Base-by-base conservation (phyloP, 2,797 vertebrate genomes). In the Myripristis jacobus region DNA sequence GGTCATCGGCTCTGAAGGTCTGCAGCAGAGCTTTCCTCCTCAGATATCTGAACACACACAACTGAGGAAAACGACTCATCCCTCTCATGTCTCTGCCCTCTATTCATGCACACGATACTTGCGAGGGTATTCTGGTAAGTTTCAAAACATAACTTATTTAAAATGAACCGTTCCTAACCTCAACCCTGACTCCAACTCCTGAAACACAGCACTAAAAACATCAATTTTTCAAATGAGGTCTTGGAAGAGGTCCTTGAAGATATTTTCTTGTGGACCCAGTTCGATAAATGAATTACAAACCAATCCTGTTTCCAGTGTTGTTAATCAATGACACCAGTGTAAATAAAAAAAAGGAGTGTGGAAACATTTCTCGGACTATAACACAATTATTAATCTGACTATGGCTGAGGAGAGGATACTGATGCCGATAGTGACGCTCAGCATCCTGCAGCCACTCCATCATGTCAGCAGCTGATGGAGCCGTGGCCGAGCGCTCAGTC, bases 371-470 rank as follows among this genome's bases (percentile, higher is more conserved):
- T 9, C 3, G 0, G 1, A 31, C 44, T 6, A 8, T 2, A 46
- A 47, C 0, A 0, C 16, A 60, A 53, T 64, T 46, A 1, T 22
- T 9, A 54, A n/a, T 0, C 5, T 1, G 46, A 0, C 43, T 11
- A 0, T 0, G 4, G 63, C 43, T 13, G 43, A 7, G 8, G 38
- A 41, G 54, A 95, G 94, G 96, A 98, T 98, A 97, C 93, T 95
- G 92, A 4, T 70, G 88, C 51, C 94, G 91, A 76, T 96, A 98
- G 89, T 92, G 87, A n/a, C 90, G 91, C 44, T 96, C 95, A 0
- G 95, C 92, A 18, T 98, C 95, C 75, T 95, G 96, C 74, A 98
- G 88, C 94, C 96, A 97, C 79, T 95, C 96, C 83, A 98, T 52
- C 93, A 95, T 96, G 48, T 98, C 96, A 0, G 95, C 92, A 74